phyloP scores from a whole-genome alignment of 2,113 vertebrate genomes.

The Crotalus tigris region DNA sequence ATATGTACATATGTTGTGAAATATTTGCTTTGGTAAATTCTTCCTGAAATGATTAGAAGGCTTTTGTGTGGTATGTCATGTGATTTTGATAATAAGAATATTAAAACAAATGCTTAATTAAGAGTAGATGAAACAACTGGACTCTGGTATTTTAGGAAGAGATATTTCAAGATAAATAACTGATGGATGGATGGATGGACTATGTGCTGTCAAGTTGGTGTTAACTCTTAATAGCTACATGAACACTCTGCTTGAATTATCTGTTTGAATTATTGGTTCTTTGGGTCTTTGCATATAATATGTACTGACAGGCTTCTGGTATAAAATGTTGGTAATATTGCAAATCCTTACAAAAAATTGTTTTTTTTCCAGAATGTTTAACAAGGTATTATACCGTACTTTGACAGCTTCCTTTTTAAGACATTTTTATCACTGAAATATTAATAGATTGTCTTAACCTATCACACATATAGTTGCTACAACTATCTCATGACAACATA shows the following conservation, averaged over 20 bases:
- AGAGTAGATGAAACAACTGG: background rate
- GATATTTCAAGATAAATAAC: background rate
- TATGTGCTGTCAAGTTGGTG: background rate
- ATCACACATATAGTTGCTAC: background rate
- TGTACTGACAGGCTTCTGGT: background rate
- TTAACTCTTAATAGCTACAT: background rate
- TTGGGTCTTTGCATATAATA: background rate
- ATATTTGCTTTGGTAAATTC: background rate
- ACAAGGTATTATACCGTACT: background rate
- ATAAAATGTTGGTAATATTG: background rate
- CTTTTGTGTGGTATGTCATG: background rate
- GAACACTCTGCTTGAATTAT: background rate
- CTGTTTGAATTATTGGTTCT: background rate
- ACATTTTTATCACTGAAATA: background rate
- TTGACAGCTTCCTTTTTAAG: background rate
- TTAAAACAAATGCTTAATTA: background rate
- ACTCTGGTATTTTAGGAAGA: background rate
- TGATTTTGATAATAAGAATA: background rate
- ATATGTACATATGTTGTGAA: background rate
- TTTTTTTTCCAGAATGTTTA: background rate
- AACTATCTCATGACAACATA: background rate
- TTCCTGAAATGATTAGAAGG: background rate
- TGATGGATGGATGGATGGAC: background rate
- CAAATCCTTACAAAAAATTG: background rate
- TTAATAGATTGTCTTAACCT: background rate